phyloP scores from a whole-genome alignment of 1,140 invertebrate species.

The Drosophila leontia region DNA sequence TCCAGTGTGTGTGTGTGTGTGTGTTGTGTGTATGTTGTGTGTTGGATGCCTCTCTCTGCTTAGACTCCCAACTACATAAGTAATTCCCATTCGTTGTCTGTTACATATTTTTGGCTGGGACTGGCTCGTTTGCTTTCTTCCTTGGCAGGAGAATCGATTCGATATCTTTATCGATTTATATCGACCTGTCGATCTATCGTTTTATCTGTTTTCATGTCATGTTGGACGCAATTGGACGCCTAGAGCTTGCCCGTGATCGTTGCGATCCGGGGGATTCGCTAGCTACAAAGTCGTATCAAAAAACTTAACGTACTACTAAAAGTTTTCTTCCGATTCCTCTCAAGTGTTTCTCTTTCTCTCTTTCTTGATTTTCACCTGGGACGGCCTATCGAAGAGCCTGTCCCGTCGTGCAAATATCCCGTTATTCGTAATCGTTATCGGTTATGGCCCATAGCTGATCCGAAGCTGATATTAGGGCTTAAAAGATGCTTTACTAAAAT shows the following conservation, averaged over 20 bases:
- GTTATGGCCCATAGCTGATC: background rate
- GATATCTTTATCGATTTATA: conserved; percentile 3
- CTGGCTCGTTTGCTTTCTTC: conserved; percentile 1
- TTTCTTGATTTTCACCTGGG: conserved; percentile 26
- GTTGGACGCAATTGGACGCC: conserved; percentile 70
- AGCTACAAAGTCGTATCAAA: conserved; percentile 79
- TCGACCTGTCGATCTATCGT: conserved; percentile 16
- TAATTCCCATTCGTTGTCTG: conserved; percentile 52
- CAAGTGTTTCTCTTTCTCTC: background rate
- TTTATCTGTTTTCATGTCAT: conserved; percentile 31
- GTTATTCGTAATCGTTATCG: conserved; percentile 1
- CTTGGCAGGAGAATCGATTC: conserved; percentile 16
- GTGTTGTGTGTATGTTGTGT: conserved; percentile 6
- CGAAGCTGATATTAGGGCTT: background rate
- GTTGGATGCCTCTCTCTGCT: background rate
- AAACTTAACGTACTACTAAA: conserved; percentile 61
- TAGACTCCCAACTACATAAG: conserved; percentile 10
- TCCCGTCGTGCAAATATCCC: conserved; percentile 15
- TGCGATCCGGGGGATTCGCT: conserved; percentile 62
- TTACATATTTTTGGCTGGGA: conserved; percentile 12
- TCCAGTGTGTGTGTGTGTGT: conserved; percentile 12
- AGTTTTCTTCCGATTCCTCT: conserved; percentile 18
- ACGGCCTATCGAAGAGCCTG: background rate
- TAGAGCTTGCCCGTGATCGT: conserved; percentile 47
- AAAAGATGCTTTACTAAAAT: conserved; percentile 15